phyloP scores from a whole-genome alignment of 2,888 invertebrate genomes.

The Stramonita haemastoma region DNA sequence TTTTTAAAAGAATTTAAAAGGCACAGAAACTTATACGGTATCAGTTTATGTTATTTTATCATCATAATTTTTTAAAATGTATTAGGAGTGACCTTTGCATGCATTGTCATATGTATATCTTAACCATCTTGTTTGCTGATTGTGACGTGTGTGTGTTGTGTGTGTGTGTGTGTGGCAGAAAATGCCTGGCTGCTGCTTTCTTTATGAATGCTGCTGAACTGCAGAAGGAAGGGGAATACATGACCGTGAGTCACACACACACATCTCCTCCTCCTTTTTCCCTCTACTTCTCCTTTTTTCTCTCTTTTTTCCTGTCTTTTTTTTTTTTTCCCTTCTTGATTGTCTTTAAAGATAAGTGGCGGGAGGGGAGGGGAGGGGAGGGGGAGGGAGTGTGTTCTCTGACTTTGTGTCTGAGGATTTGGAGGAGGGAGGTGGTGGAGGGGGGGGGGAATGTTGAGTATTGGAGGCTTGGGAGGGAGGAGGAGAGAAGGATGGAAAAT shows the following conservation, averaged over 20 bases:
- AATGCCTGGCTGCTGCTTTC: slow-evolving; percentile 88
- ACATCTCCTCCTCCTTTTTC: background rate
- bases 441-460: background rate
- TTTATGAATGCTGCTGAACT: slow-evolving; percentile 92
- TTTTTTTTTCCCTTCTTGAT: background rate
- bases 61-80: too few relatives aligned
- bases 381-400: too few relatives aligned
- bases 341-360: background rate
- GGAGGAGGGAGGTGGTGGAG: background rate
- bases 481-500: background rate
- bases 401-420: too few relatives aligned
- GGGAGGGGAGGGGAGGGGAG: background rate
- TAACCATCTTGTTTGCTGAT: background rate
- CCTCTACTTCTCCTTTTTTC: background rate
- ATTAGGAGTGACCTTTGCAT: too few relatives aligned
- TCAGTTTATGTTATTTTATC: too few relatives aligned
- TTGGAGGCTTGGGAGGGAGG: background rate
- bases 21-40: too few relatives aligned
- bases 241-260: slow-evolving; percentile 80
- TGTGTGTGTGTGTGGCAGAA: slow-evolving; percentile 79
- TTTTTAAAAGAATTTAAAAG: too few relatives aligned
- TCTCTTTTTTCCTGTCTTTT: too few relatives aligned
- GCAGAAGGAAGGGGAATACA: slow-evolving; percentile 85
- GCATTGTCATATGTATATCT: background rate
- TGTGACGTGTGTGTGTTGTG: background rate